Evolutionary conservation across 2,888 invertebrate genomes (phyloP), one percentile per base, ranked within the genome.

Genomic region (Ashinkailepas kermadecensis): DNA sequence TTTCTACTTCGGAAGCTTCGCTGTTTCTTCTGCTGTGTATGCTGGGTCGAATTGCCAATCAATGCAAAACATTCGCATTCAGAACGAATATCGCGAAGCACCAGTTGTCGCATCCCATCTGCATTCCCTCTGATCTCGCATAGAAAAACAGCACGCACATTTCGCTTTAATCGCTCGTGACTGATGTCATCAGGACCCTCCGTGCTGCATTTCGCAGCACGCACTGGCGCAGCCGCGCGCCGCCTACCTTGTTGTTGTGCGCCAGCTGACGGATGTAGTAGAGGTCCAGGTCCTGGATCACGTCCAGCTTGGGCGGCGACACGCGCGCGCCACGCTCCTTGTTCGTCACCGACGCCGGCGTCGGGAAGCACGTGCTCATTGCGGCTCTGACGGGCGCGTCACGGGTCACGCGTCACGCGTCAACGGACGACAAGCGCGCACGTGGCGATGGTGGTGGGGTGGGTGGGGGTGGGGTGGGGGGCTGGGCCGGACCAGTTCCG

Each of bases 221-320:
- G 12, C n/a, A n/a, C 67, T 39, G 39, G 9, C 74, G 13, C 70
- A 25, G 13, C 25, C 12, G 12, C 8, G 58, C 65, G 18, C 15
- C 25, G 12, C 82, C 81, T 87, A 90, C 90, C 89, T 90, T 89
- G 81, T 89, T 87, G 85, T 89, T 89, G 85, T 89, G 89, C 80
- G 90, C 89, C 82, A 90, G 89, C 86, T 90, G 90, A 80, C 89
- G 88, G 85, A 90, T 89, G 86, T 90, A 90, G 86, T 89, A 90
- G 81, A 90, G 87, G 85, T 90, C 90, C 85, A 90, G 86, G 86
- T 90, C 90, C 84, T 89, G 89, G 64, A 89, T 86, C 81, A 89
- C 88, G 85, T 89, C 89, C 74, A 89, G 87, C 86, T 88, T 89
- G 10, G 83, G 82, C 56, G 56, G 70, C 78, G 79, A n/a, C 80